Base-by-base conservation (phyloP, 2,113 vertebrate species). In the Scytalopus superciliaris region DNA sequence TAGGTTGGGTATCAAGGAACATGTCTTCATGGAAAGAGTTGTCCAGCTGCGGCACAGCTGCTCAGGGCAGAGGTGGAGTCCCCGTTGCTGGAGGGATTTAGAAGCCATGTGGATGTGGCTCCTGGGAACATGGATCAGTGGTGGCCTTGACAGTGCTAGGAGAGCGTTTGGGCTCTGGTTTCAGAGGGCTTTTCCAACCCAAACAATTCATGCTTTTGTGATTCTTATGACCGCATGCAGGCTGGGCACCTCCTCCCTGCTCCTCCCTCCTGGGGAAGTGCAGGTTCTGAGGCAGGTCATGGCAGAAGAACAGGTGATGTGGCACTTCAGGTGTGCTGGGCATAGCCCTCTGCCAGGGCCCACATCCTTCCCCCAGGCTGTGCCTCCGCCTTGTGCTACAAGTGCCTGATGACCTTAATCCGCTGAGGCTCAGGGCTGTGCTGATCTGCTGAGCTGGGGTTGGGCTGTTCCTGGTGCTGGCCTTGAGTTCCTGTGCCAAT, bases 271-370 rank as follows among this genome's bases (percentile, higher is more conserved):
- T 23, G n/a, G n/a, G 3, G 5, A 40, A 56, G 40, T 1, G 2
- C 11, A 13, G 59, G 22, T 55, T 64, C 44, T 1, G 1, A 3
- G 35, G 13, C 16, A 2, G 6, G 35, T 74, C 14, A 5, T 1
- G 0, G 52, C 21, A 30, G 70, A 9, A 17, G 44, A 35, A 11
- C 13, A 7, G 45, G 75, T 16, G 56, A 35, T 44, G 66, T 85
- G 40, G 72, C 56, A 39, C 19, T 2, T 13, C 4, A 3, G 1
- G 50, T 31, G 50, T 68, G 10, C 44, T 5, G 4, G 67, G 56
- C 49, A 73, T 57, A 50, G 81, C 14, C 33, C 50, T 24, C 19
- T 60, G 49, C 53, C 13, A 1, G 14, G 4, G 70, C 18, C 16
- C 2, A 0, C 2, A 6, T 37, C 24, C 50, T 62, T 79, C 31